A percentile compares a stretch with the other conserved stretches of the same genome.
Evolutionary conservation across 37 sponge, comb jelly and placozoan species (phyloP).

Genomic region (Spongia lamella): DNA sequence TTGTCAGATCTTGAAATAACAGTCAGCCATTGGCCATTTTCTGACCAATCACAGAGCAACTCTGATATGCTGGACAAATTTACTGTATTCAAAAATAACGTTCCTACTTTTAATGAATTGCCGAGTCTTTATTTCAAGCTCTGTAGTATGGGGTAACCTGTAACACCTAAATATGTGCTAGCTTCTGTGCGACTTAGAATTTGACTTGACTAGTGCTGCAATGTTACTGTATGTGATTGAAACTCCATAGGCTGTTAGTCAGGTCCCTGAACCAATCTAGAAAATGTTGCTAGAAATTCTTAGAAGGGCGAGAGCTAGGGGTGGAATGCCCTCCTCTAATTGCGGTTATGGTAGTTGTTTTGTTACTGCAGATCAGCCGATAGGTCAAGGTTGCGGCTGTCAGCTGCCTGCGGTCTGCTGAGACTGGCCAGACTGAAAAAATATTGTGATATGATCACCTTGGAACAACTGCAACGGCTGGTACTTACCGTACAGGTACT

Average conservation of each 20-base stretch:
- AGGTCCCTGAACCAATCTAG: too few relatives aligned
- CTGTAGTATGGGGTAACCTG: too few relatives aligned
- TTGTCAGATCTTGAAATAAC: neutral
- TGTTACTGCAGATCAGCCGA: conserved; percentile 38
- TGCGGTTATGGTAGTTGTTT: neutral
- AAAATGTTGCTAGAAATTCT: too few relatives aligned
- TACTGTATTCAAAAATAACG: neutral
- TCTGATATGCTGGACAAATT: neutral
- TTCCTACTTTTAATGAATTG: neutral
- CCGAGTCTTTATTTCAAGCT: neutral
- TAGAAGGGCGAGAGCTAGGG: too few relatives aligned
- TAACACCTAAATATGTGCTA: conserved; percentile 1
- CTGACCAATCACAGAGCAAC: neutral
- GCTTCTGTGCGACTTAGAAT: neutral
- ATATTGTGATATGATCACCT: conserved; percentile 10
- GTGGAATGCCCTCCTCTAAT: too few relatives aligned
- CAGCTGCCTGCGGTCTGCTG: conserved; percentile 59
- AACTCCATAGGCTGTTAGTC: too few relatives aligned
- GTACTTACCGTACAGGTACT: neutral
- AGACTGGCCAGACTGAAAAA: conserved; percentile 37
- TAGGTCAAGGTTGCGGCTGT: conserved; percentile 53
- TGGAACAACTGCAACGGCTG: neutral
- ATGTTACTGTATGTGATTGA: too few relatives aligned
- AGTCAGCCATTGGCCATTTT: too few relatives aligned
- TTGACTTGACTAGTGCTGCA: too few relatives aligned